phyloP scores from a whole-genome alignment of 2,113 vertebrate genomes.

The Engraulis encrasicolus region DNA sequence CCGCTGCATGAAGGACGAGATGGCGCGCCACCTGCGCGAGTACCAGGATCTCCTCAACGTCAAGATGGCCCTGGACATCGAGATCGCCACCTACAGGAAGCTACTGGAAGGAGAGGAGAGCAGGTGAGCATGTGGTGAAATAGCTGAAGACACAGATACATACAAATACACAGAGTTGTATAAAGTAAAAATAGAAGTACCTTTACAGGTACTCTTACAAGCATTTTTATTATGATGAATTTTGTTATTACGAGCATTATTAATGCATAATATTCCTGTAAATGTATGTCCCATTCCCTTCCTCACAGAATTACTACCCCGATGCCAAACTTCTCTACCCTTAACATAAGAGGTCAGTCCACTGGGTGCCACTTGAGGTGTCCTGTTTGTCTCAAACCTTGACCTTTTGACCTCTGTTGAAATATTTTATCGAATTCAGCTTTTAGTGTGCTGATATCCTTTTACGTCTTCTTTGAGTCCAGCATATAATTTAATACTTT shows the following conservation, averaged over 20 bases:
- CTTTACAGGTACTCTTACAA: too few relatives aligned
- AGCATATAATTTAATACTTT: neutral
- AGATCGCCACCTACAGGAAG: conserved; percentile 98
- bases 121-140: conserved; percentile 78
- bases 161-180: neutral
- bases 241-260: neutral
- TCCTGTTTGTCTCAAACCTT: too few relatives aligned
- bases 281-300: conserved; percentile 11
- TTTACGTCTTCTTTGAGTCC: neutral
- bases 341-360: conserved; percentile 88
- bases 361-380: neutral
- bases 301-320: conserved; percentile 86
- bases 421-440: too few relatives aligned
- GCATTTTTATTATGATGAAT: too few relatives aligned
- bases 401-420: too few relatives aligned
- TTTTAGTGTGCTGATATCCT: neutral
- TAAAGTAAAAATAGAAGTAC: too few relatives aligned
- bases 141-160: too few relatives aligned
- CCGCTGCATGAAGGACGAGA: conserved; percentile 97
- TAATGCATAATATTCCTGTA: neutral
- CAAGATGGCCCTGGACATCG: too few relatives aligned
- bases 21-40: too few relatives aligned
- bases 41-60: too few relatives aligned
- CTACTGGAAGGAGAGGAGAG: conserved; percentile 96
- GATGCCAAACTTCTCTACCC: conserved; percentile 84